Conservation (phyloP, 2,888 invertebrate species). For the Leptinotarsa peninsularis region DNA sequence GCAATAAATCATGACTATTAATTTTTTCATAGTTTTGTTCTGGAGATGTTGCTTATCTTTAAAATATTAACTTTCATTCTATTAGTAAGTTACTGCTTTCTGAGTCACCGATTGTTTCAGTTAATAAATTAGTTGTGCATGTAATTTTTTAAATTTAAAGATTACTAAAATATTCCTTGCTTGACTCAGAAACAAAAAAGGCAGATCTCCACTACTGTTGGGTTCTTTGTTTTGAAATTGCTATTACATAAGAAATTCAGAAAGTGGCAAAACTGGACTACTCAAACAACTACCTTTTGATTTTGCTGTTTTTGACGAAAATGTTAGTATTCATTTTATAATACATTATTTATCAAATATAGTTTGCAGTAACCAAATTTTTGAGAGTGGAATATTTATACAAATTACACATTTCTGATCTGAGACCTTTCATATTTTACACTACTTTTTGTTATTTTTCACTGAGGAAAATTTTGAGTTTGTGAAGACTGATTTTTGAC, state of each 20-base stretch:
- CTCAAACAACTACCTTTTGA: background rate
- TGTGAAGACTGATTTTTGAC: background rate
- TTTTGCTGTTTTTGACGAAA: background rate
- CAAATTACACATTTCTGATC: too few relatives aligned
- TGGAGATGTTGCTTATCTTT: background rate
- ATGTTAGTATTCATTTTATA: background rate
- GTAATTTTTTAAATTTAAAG: too few relatives aligned
- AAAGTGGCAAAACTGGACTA: too few relatives aligned
- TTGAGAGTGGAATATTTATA: background rate
- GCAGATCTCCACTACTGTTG: too few relatives aligned
- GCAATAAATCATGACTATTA: conserved; percentile 1
- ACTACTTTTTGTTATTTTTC: background rate
- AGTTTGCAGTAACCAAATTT: background rate
- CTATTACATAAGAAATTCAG: too few relatives aligned
- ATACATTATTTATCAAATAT: background rate
- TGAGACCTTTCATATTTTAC: too few relatives aligned
- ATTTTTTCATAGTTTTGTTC: conserved; percentile 8
- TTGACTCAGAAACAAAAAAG: too few relatives aligned
- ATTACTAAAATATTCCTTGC: too few relatives aligned
- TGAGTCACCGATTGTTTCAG: too few relatives aligned
- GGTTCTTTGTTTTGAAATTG: too few relatives aligned
- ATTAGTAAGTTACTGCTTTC: background rate
- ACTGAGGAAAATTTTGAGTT: background rate
- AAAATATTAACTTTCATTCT: background rate
- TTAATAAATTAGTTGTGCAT: too few relatives aligned